Evolutionary conservation across 2,797 vertebrate species (phyloP), one percentile per base, ranked within the genome.

Genomic region (Naso thynnoides): DNA sequence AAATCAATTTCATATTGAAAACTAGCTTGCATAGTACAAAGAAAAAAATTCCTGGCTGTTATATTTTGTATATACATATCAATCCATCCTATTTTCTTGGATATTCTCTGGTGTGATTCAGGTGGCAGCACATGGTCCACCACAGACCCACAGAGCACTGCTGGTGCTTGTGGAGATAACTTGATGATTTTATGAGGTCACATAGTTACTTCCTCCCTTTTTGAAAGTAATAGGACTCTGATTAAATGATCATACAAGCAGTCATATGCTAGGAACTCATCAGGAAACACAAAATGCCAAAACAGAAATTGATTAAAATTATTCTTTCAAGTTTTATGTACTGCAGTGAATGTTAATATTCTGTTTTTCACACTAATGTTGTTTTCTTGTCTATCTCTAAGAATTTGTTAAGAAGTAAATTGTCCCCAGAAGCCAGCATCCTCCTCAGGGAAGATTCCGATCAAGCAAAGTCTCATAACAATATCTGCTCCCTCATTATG

Each of bases 401-500:
- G 27, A 77, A 78, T 67, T 57, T 48, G 33, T 45, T 19, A 36
- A 81, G 58, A 57, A 8, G 31, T 1, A 8, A 62, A 39, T 58
- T n/a, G 33, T 53, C 54, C 61, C 29, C 19, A 53, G 59, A 59
- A 49, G 6, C 15, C 31, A 26, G 4, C 8, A 10, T 72, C 10
- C 27, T 57, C 33, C 52, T 52, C n/a, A 29, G 11, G 44, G 59
- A 49, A 61, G 47, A 47, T 19, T 70, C n/a, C 62, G 49, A 65
- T 68, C 11, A 59, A 24, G 1, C 48, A 26, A 49, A 1, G 4
- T 42, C 36, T 57, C 60, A 10, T 39, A 27, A 79, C 66, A 41
- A 6, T 36, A 60, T 56, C 57, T 27, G 26, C 62, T 60, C 50
- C 31, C 54, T 82, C 54, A 24, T 74, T 79, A 71, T 75, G 68